These are phyloP conservation scores for Hirudo medicinalis DNA, from an alignment of 1,140 invertebrate genomes.

Conservation along the genomic window DNA sequence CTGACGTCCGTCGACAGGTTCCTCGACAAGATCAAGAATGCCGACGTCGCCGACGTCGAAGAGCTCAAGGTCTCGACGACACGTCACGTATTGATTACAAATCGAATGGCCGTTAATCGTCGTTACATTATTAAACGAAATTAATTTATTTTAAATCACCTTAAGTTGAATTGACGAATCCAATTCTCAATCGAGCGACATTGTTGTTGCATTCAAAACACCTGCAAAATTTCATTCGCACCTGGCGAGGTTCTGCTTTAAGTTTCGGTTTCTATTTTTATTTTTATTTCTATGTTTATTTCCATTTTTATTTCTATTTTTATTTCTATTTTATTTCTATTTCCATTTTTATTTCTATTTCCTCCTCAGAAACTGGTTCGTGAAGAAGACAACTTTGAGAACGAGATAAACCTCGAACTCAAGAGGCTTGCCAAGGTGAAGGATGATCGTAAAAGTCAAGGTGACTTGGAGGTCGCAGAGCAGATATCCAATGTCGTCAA, in stretches of 20 bases:
- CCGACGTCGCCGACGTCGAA: background rate
- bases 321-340: too few relatives aligned
- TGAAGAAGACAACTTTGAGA: slow-evolving; percentile 5
- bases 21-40: background rate
- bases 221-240: too few relatives aligned
- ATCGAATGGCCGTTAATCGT: background rate
- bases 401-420: slow-evolving; percentile 2
- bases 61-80: background rate
- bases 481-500: background rate
- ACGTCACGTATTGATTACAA: background rate
- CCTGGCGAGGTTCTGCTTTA: too few relatives aligned
- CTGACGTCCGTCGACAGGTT: background rate
- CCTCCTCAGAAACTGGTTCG: background rate
- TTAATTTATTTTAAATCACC: too few relatives aligned
- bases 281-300: too few relatives aligned
- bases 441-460: background rate
- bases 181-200: too few relatives aligned
- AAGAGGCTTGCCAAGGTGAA: background rate
- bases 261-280: too few relatives aligned
- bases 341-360: too few relatives aligned
- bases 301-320: too few relatives aligned
- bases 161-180: too few relatives aligned
- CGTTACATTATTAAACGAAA: too few relatives aligned
- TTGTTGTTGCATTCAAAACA: too few relatives aligned
- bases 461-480: background rate